These are phyloP conservation scores for Gallinago paraguaiae DNA, from an alignment of 2,113 vertebrate species.

Conservation along the genomic window DNA sequence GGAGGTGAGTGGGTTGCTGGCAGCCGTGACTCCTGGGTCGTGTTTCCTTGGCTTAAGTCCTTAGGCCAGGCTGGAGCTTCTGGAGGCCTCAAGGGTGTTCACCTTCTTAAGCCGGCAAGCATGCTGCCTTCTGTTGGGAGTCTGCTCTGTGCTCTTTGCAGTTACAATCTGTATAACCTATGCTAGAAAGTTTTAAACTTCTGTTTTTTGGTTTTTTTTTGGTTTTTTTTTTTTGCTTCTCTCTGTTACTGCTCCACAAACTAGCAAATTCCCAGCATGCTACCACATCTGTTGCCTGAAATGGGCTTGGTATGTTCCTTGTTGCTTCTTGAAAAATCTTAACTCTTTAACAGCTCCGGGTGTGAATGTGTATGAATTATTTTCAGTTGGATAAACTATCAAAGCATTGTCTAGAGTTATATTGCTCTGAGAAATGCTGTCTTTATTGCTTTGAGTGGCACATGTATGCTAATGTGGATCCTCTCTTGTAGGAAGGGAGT, in stretches of 20 bases:
- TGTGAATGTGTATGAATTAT: not conserved
- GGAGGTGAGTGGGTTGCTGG: rapidly evolving
- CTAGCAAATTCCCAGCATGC: rapidly evolving
- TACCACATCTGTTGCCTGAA: not conserved
- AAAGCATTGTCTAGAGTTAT: not conserved
- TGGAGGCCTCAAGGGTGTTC: not conserved
- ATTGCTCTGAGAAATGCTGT: rapidly evolving
- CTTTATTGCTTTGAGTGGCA: not conserved
- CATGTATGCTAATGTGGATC: not conserved
- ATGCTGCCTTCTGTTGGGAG: not conserved
- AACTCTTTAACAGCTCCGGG: not conserved
- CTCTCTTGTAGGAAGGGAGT: not conserved
- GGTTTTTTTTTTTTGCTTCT: not conserved
- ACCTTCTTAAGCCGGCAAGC: not conserved
- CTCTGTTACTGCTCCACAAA: rapidly evolving
- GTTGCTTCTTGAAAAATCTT: not conserved
- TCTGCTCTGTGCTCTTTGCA: not conserved
- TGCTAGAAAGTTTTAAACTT: not conserved
- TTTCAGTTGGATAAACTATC: not conserved
- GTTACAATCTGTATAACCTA: rapidly evolving
- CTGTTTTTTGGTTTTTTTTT: no score
- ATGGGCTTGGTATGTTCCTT: not conserved
- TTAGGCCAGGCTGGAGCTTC: rapidly evolving
- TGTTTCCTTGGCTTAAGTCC: rapidly evolving
- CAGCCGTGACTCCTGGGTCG: rapidly evolving